phyloP scores from a whole-genome alignment of 2,113 vertebrate species.

The Colistium nudipinnis region DNA sequence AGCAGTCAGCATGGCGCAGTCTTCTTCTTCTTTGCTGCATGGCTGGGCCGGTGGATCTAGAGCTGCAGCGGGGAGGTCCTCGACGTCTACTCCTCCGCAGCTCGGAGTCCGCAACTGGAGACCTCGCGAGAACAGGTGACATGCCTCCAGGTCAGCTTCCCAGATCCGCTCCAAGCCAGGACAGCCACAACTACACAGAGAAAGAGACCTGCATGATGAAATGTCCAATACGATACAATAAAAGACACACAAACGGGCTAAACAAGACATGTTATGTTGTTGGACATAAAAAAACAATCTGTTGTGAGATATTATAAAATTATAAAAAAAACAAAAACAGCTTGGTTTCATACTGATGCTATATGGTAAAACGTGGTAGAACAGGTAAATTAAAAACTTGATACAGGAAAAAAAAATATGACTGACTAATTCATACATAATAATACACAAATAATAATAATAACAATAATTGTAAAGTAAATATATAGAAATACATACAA shows the following conservation, averaged over 20 bases:
- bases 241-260: no score
- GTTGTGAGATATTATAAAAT: not conserved
- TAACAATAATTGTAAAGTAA: not conserved
- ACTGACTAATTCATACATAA: not conserved
- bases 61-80: constrained; percentile 68
- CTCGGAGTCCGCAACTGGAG: constrained; percentile 81
- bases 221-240: not conserved
- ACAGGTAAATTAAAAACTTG: not conserved
- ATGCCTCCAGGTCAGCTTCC: constrained; percentile 90
- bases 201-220: not conserved
- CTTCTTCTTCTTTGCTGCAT: constrained; percentile 74
- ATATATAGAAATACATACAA: no score
- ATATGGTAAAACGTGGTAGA: not conserved
- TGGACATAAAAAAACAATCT: not conserved
- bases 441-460: not conserved
- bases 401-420: not conserved
- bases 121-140: constrained; percentile 84
- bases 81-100: constrained; percentile 68
- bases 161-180: constrained; percentile 86
- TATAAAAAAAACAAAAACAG: not conserved
- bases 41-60: constrained; percentile 39
- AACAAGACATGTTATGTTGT: no score
- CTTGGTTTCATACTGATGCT: not conserved
- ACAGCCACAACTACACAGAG: constrained; percentile 78
- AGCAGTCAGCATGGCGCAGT: constrained; percentile 75